Conservation (phyloP, 2,113 vertebrate genomes). For the Centropus unirufus region DNA sequence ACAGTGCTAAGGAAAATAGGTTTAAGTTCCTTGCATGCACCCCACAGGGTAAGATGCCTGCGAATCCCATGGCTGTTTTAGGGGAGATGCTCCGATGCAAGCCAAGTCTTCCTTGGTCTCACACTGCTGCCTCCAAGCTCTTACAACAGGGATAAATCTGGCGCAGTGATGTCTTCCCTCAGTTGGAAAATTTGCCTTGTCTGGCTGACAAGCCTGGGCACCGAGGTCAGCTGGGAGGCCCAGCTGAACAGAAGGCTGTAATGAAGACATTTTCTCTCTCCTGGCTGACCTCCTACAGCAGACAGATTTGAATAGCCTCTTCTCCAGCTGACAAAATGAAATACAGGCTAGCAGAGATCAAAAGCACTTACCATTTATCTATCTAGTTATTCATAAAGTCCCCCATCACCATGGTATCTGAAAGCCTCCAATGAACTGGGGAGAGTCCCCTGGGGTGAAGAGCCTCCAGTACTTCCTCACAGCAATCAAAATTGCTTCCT, state of each 20-base stretch:
- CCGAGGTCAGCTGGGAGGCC: slow-evolving; percentile 42
- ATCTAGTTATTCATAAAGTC: slow-evolving; percentile 46
- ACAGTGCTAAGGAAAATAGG: neutral
- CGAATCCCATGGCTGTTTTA: neutral
- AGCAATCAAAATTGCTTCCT: slow-evolving; percentile 56
- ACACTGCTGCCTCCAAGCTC: neutral
- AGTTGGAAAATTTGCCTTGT: slow-evolving; percentile 14
- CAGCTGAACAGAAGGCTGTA: slow-evolving; percentile 62
- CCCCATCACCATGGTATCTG: slow-evolving; percentile 48
- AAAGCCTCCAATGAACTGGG: slow-evolving; percentile 36
- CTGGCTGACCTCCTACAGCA: slow-evolving; percentile 61
- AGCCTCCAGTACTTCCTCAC: slow-evolving; percentile 46
- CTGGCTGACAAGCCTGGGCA: slow-evolving; percentile 16
- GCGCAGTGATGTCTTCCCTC: neutral
- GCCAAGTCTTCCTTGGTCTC: neutral
- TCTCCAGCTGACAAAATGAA: slow-evolving; percentile 61
- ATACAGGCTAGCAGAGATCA: slow-evolving; percentile 61
- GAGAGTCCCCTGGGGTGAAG: slow-evolving; percentile 22
- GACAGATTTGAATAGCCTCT: slow-evolving; percentile 64
- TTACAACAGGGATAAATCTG: neutral
- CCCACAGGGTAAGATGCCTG: neutral
- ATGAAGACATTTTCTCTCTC: slow-evolving; percentile 64
- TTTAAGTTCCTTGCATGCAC: neutral
- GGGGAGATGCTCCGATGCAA: neutral
- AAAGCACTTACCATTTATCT: slow-evolving; percentile 62